These are phyloP conservation scores for Leptinotarsa lineolata DNA, from an alignment of 1,140 invertebrate genomes.

Conservation along the genomic window DNA sequence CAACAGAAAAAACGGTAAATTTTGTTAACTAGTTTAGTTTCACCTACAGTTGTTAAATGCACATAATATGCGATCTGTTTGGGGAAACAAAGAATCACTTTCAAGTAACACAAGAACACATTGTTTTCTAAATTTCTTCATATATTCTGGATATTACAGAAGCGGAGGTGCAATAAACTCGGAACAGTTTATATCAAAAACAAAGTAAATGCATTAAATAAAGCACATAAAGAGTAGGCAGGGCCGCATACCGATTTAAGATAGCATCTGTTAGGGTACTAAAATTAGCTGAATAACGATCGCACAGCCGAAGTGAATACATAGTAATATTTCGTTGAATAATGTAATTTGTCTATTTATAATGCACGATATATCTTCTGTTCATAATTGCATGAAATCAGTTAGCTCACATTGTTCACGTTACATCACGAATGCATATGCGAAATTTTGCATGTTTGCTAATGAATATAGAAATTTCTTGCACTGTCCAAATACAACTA, in stretches of 20 bases:
- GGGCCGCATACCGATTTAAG: neutral
- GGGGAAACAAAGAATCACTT: no score
- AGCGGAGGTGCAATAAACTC: neutral
- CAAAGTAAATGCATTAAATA: neutral
- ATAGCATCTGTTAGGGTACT: slow-evolving; percentile 4
- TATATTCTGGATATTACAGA: no score
- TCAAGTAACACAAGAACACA: no score
- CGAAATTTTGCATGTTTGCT: no score
- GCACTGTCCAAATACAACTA: no score
- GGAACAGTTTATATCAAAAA: neutral
- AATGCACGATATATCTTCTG: neutral
- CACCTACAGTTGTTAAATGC: no score
- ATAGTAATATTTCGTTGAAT: neutral
- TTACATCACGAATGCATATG: no score
- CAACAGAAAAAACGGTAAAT: no score
- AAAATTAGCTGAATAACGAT: slow-evolving; percentile 6
- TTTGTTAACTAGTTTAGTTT: no score
- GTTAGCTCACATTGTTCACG: neutral
- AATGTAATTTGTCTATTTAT: slow-evolving; percentile 6
- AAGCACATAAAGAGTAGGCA: neutral
- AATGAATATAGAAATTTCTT: no score
- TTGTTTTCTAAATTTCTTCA: no score
- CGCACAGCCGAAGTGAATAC: neutral
- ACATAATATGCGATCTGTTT: no score
- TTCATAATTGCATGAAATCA: neutral